phyloP scores from a whole-genome alignment of 2,888 invertebrate species.

The Mimumesa dahlbomi region DNA sequence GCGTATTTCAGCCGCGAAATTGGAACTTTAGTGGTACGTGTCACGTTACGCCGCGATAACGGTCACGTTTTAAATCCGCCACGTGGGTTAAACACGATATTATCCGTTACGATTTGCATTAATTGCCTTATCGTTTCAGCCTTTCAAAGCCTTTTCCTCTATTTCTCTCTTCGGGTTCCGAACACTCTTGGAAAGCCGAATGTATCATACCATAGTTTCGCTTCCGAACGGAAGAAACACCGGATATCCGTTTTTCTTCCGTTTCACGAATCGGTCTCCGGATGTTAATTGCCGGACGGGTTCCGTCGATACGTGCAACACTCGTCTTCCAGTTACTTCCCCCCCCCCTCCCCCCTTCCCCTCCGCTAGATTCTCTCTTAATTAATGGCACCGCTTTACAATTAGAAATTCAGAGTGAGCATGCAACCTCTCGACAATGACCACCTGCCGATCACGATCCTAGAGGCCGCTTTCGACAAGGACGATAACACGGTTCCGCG shows the following conservation, averaged over 20 bases:
- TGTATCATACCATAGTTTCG: not conserved
- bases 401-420: constrained; percentile 62
- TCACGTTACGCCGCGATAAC: constrained; percentile 41
- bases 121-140: constrained; percentile 34
- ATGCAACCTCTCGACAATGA: constrained; percentile 48
- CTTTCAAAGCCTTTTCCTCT: no score
- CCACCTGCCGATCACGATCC: constrained; percentile 64
- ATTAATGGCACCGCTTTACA: constrained; percentile 54
- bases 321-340: not conserved
- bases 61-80: constrained; percentile 17
- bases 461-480: constrained; percentile 61
- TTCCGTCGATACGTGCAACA: not conserved
- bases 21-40: constrained; percentile 28
- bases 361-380: constrained; percentile 32
- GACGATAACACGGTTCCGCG: constrained; percentile 49
- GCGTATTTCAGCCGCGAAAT: constrained; percentile 53
- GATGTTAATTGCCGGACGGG: not conserved
- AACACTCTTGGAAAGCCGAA: not conserved
- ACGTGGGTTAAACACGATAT: constrained; percentile 3
- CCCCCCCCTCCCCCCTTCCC: constrained; percentile 9
- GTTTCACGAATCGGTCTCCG: not conserved
- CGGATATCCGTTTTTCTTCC: not conserved
- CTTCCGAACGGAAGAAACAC: not conserved
- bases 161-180: not conserved
- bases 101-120: constrained; percentile 31